Conservation (phyloP, 1,140 invertebrate species). For the Diploscapter pachys region DNA sequence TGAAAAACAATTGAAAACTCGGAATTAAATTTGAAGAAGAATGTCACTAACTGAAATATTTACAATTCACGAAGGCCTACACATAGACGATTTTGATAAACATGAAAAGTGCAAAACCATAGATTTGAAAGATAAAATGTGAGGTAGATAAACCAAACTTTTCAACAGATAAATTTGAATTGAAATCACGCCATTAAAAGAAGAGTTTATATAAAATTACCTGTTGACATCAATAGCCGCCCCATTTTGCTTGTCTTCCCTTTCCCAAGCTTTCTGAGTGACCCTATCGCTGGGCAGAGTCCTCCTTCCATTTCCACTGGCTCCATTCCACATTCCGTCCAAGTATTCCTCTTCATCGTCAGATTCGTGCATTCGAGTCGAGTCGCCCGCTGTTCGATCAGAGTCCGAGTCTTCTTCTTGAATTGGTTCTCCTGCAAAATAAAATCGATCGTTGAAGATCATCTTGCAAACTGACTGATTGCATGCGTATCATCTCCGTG, state of each 20-base stretch:
- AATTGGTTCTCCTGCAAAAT: slow-evolving; percentile 20
- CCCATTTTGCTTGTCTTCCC: slow-evolving; percentile 1
- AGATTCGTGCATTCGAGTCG: slow-evolving; percentile 19
- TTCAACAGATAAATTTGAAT: too few species aligned
- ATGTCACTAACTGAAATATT: too few species aligned
- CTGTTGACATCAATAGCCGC: background rate
- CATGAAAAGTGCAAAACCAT: too few species aligned
- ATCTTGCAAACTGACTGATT: background rate
- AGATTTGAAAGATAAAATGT: too few species aligned
- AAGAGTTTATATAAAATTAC: too few species aligned
- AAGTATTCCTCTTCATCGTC: slow-evolving; percentile 13
- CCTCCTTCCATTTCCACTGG: slow-evolving; percentile 7
- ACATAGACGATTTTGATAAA: too few species aligned
- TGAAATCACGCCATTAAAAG: too few species aligned
- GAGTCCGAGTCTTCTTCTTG: slow-evolving; percentile 24
- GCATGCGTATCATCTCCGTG: slow-evolving; percentile 46
- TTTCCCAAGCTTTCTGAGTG: slow-evolving; percentile 20
- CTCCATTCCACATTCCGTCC: slow-evolving; percentile 5
- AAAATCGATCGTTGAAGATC: background rate
- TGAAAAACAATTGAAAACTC: background rate
- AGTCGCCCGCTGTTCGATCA: slow-evolving; percentile 16
- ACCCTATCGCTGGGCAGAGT: slow-evolving; percentile 18
- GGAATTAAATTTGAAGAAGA: too few species aligned
- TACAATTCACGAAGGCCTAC: too few species aligned
- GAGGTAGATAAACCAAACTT: too few species aligned